phyloP scores from a whole-genome alignment of 2,113 vertebrate genomes.

The Condylura cristata region DNA sequence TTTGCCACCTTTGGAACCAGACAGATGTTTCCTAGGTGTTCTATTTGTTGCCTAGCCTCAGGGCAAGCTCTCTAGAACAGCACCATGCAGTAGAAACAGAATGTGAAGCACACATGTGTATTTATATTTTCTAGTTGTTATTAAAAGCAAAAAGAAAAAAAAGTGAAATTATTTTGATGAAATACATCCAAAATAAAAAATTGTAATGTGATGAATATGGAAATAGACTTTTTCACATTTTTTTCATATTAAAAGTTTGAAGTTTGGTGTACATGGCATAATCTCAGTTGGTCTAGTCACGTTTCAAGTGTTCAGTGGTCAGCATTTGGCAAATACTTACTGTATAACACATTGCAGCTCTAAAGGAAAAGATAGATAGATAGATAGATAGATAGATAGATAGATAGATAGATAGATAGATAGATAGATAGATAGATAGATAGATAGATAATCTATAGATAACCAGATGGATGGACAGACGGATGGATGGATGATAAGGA shows the following conservation, averaged over 20 bases:
- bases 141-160: neutral
- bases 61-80: constrained; percentile 53
- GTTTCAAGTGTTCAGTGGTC: neutral
- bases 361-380: neutral
- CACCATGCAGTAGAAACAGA: neutral
- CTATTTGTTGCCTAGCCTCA: constrained; percentile 34
- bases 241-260: neutral
- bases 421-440: too few species aligned
- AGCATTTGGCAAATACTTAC: neutral
- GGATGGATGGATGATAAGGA: too few species aligned
- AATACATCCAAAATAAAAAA: neutral
- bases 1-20: neutral
- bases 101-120: neutral
- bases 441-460: too few species aligned
- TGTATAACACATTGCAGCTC: neutral
- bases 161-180: constrained; percentile 35
- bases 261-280: neutral
- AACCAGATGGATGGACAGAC: too few species aligned
- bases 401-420: neutral
- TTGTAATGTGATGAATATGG: neutral
- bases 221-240: neutral
- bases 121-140: neutral
- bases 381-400: neutral
- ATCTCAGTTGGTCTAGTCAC: neutral
- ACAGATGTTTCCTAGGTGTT: neutral